Percentiles rank a stretch among this genome's conserved stretches.
Evolutionary conservation across 2,888 invertebrate genomes (phyloP).

Genomic region (Ormyrus nitidulus): DNA sequence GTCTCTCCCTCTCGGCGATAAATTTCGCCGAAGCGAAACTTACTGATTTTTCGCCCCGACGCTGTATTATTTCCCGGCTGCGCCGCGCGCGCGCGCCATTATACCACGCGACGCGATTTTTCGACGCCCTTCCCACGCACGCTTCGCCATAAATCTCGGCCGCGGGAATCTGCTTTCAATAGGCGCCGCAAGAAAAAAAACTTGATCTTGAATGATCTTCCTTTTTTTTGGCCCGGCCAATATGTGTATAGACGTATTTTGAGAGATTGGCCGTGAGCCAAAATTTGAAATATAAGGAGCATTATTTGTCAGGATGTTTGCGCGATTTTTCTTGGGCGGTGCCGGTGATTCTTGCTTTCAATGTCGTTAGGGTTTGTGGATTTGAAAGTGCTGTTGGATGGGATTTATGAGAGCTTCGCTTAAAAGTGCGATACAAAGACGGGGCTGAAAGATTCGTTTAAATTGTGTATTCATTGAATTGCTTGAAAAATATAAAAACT

Average conservation of each 20-base stretch:
- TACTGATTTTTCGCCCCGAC: conserved; percentile 13
- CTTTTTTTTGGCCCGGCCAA: neutral
- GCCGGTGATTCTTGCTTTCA: no score
- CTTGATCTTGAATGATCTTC: no score
- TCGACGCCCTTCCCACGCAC: conserved; percentile 19
- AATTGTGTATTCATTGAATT: no score
- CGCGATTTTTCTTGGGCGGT: neutral
- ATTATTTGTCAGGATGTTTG: neutral
- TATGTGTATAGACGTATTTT: neutral
- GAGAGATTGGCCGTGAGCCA: conserved; percentile 17
- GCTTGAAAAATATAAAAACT: no score
- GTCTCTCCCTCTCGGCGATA: conserved; percentile 7
- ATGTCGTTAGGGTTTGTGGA: no score
- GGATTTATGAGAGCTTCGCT: neutral
- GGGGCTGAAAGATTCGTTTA: no score
- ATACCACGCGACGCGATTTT: conserved; percentile 15
- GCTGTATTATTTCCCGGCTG: neutral
- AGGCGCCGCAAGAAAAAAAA: neutral
- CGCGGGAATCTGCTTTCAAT: conserved; percentile 21
- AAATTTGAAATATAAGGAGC: neutral
- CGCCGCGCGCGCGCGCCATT: conserved; percentile 1
- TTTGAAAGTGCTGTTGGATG: neutral
- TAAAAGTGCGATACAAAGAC: neutral
- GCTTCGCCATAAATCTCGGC: conserved; percentile 22
- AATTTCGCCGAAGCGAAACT: conserved; percentile 21